Percentiles rank a stretch among this genome's conserved stretches.
These are phyloP conservation scores for Drymonia ruficornis DNA, from an alignment of 2,888 invertebrate species.

Conservation along the genomic window DNA sequence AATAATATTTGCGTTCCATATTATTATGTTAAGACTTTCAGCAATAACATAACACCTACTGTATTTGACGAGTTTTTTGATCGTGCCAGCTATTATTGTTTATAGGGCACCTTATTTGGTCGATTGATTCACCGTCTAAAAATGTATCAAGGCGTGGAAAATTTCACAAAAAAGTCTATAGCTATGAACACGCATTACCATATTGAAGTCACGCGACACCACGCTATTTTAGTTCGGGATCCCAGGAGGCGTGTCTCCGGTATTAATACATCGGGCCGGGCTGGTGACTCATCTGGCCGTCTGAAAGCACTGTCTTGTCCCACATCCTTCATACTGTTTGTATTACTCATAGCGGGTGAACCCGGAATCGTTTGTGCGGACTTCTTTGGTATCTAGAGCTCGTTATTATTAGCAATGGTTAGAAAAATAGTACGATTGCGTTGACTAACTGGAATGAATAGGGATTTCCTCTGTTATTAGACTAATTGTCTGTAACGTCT, in stretches of 20 bases:
- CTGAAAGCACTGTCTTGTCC: slow-evolving; percentile 80
- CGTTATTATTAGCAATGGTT: slow-evolving; percentile 36
- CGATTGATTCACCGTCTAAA: slow-evolving; percentile 40
- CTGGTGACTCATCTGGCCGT: slow-evolving; percentile 75
- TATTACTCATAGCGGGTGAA: slow-evolving; percentile 78
- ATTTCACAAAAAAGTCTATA: slow-evolving; percentile 43
- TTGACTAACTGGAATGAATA: slow-evolving; percentile 26
- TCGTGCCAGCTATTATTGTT: slow-evolving; percentile 1
- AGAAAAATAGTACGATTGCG: slow-evolving; percentile 28
- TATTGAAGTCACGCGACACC: slow-evolving; percentile 77
- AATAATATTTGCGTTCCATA: background rate
- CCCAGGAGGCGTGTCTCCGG: slow-evolving; percentile 82
- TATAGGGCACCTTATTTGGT: slow-evolving; percentile 27
- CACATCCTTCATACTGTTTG: slow-evolving; percentile 77
- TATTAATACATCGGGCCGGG: slow-evolving; percentile 74
- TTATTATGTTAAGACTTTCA: background rate
- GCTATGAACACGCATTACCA: slow-evolving; percentile 56
- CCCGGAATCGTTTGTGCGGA: slow-evolving; percentile 72
- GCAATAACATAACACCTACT: too few species aligned
- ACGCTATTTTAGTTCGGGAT: slow-evolving; percentile 75
- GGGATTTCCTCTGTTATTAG: slow-evolving; percentile 24
- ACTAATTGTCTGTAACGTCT: slow-evolving; percentile 6
- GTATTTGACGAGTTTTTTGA: background rate
- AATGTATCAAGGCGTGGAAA: slow-evolving; percentile 41
- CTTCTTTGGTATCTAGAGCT: slow-evolving; percentile 44